A percentile compares a stretch with the other conserved stretches of the same genome.
Conservation (phyloP, 2,888 invertebrate species). For the Chelonus formosanus region DNA sequence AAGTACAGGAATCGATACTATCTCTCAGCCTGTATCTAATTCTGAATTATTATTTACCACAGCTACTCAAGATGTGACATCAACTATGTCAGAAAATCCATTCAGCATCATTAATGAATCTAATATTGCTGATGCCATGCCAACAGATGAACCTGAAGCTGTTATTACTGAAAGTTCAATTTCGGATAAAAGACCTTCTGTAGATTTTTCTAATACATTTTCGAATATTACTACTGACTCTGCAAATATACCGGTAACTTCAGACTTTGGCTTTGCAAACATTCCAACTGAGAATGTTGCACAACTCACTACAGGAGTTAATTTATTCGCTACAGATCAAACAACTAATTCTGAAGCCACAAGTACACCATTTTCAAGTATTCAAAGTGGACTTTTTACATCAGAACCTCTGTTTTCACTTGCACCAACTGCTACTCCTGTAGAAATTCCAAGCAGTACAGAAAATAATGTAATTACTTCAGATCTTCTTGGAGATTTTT, state of each 20-base stretch:
- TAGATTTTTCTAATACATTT: conserved; percentile 22
- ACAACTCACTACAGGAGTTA: not conserved
- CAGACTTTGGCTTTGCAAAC: conserved; percentile 34
- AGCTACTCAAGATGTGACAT: conserved; percentile 39
- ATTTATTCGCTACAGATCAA: conserved; percentile 48
- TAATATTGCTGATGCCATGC: conserved; percentile 1
- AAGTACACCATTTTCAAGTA: conserved; percentile 35
- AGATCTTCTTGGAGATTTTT: conserved; percentile 45
- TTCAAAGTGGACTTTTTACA: conserved; percentile 34
- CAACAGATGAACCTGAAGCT: conserved; percentile 27
- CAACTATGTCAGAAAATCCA: conserved; percentile 50
- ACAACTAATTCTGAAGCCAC: conserved; percentile 32
- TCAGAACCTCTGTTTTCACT: conserved; percentile 43
- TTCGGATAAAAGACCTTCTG: conserved; percentile 45
- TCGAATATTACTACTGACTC: not conserved
- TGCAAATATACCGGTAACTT: conserved; percentile 24
- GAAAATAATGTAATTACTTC: conserved; percentile 42
- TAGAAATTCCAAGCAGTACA: conserved; percentile 18
- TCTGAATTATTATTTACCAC: conserved; percentile 44
- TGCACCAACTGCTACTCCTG: conserved; percentile 17
- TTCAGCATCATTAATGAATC: conserved; percentile 43
- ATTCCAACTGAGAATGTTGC: conserved; percentile 19
- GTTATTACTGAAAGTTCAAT: conserved; percentile 37
- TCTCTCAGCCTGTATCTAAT: conserved; percentile 40
- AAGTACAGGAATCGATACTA: conserved; percentile 38